Conservation (phyloP, 2,888 invertebrate genomes). For the Metallyticus violacea region DNA sequence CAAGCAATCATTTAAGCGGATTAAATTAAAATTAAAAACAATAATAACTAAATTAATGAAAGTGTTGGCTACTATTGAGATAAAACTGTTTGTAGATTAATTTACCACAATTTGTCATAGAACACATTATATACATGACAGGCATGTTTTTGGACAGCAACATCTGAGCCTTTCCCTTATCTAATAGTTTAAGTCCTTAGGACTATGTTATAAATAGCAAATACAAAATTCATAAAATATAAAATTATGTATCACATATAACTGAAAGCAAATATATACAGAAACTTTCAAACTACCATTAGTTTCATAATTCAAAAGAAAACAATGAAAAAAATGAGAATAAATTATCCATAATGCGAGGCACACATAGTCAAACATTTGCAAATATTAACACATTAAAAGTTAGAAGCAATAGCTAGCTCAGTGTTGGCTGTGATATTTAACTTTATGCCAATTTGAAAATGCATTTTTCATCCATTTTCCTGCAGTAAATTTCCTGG, state of each 20-base stretch:
- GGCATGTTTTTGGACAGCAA: not conserved
- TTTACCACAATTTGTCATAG: not conserved
- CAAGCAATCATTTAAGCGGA: too few relatives aligned
- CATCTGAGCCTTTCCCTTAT: not conserved
- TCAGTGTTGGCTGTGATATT: slow-evolving; percentile 4
- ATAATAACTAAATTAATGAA: not conserved
- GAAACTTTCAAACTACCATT: not conserved
- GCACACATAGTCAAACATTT: not conserved
- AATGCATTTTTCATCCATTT: slow-evolving; percentile 19
- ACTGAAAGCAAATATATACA: not conserved
- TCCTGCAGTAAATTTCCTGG: not conserved
- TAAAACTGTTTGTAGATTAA: not conserved
- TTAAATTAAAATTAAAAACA: too few relatives aligned
- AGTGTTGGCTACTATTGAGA: not conserved
- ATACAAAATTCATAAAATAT: too few relatives aligned
- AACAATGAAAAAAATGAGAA: not conserved
- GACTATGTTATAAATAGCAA: not conserved
- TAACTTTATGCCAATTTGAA: slow-evolving; percentile 11
- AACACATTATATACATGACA: not conserved
- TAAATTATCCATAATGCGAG: not conserved
- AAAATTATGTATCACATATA: not conserved
- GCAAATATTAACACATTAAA: not conserved
- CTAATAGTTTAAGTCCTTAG: not conserved
- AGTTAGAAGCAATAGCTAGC: not conserved
- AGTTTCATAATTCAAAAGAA: not conserved